Evolutionary conservation across 1,140 invertebrate species (phyloP), one percentile per base, ranked within the genome.

Genomic region (Macrobrachium rosenbergii): DNA sequence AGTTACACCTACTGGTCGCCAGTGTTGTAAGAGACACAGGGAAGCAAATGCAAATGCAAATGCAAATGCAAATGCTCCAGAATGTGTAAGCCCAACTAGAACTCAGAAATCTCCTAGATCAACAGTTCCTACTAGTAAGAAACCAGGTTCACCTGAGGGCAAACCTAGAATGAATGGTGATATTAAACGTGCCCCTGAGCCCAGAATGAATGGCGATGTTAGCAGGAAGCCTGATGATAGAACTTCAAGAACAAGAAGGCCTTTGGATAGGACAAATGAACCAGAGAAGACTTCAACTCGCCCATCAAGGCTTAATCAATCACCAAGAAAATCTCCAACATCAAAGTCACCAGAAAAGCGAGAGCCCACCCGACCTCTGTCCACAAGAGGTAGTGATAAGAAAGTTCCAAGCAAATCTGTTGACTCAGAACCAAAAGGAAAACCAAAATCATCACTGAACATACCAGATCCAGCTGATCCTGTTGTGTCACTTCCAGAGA

Each of bases 401-500:
- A 87, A 83, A 23, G 69, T 19, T 52, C 82, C 80, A 58, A 62
- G 78, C 28, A 89, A 85, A 60, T 45, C 87, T 19, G 17, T 28
- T 23, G 80, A n/a, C 19, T n/a, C 64, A 11, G 83, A 86, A 45
- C 58, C 67, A 69, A 43, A 60, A 16, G 59, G 28, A 45, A 76
- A 64, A 69, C 21, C 21, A 11, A 80, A 84, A 62, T 37, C 77
- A 62, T 69, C 75, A 19, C 76, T 82, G 37, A 67, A 58, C 45
- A 69, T 67, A 19, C 80, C 72, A 21, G 75, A 80, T 17, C 67
- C 82, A 21, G 78, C 78, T 14, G 83, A 87, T 23, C 89, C 89
- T 16, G 81, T 90, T 8, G 75, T 90, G 8, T 86, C 89, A 21
- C 73, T 90, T 23, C 89, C 89, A 16, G 82, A 88, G 83, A 90